A percentile compares a stretch with the other conserved stretches of the same genome.
phyloP scores from a whole-genome alignment of 2,888 invertebrate genomes.

The Brachylomia viminalis region DNA sequence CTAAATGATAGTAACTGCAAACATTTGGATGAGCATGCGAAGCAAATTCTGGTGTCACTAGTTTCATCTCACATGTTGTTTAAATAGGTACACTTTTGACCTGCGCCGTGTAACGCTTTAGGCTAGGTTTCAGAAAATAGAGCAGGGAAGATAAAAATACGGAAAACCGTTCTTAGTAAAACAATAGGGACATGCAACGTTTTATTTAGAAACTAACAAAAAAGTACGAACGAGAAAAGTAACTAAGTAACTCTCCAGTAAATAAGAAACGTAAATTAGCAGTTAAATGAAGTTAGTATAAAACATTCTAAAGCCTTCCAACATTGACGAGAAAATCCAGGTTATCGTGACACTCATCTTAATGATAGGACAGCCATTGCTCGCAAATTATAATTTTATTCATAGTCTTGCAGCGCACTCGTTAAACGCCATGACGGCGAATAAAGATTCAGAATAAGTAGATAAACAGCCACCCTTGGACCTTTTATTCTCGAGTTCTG shows the following conservation, averaged over 20 bases:
- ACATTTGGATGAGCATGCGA: slow-evolving; percentile 19
- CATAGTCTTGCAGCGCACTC: slow-evolving; percentile 61
- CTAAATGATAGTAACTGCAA: slow-evolving; percentile 31
- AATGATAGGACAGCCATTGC: slow-evolving; percentile 56
- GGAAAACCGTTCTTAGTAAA: neutral
- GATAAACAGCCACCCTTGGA: slow-evolving; percentile 36
- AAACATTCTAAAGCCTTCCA: slow-evolving; percentile 18
- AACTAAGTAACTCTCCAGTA: neutral
- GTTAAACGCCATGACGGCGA: slow-evolving; percentile 53
- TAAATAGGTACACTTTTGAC: slow-evolving; percentile 20
- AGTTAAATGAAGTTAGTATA: slow-evolving; percentile 21
- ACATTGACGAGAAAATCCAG: slow-evolving; percentile 55
- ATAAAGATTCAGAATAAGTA: slow-evolving; percentile 49
- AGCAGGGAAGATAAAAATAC: slow-evolving; percentile 8
- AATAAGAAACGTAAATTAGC: slow-evolving; percentile 22
- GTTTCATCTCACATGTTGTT: slow-evolving; percentile 9
- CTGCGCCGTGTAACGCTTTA: slow-evolving; percentile 8
- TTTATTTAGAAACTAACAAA: neutral
- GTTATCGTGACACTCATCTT: slow-evolving; percentile 59
- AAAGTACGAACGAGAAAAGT: neutral
- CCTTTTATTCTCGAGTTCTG: slow-evolving; percentile 34
- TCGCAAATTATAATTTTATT: slow-evolving; percentile 67
- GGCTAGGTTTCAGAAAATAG: slow-evolving; percentile 29
- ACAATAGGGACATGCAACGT: slow-evolving; percentile 1
- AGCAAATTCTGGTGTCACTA: neutral